Evolutionary conservation across 2,888 invertebrate genomes (phyloP), one percentile per base, ranked within the genome.

Genomic region (Lasiommata megera): DNA sequence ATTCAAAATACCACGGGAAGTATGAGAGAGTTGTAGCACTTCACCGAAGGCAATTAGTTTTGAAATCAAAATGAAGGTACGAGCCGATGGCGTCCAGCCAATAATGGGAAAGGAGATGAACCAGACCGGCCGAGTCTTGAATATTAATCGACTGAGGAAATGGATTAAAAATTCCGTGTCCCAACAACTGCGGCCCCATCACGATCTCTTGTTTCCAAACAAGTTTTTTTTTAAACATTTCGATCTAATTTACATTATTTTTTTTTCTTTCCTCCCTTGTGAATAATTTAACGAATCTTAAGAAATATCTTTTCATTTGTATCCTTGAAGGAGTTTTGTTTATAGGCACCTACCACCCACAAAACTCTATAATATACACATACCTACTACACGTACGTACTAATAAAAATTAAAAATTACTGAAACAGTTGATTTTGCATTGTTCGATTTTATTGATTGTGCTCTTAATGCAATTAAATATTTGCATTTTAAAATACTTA

Each of bases 141-240:
- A 91, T 91, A 91, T 91, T 91, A 91, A 91, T 91, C 86, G 86
- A 80, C 88, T 76, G 71, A 75, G 91, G 90, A 91, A 90, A 91
- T 90, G 88, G 91, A 91, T 91, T 91, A 91, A 91, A 89, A 89
- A 89, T 87, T 88, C 89, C 83, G 76, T 87, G 88, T 88, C 79
- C 71, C 73, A 61, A 82, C 84, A 78, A 81, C 82, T 74, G 76
- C 73, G 77, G 74, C 73, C 77, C 74, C 74, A 70, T 74, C 81
- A 74, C 84, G 80, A 84, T 83, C 81, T 79, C 80, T 82, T 76
- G 83, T 86, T 85, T 80, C 72, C 77, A 84, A 90, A 88, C 88
- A 88, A 88, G 83, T 89, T 89, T 71, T 88, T 88, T 88, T 46
- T 29, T 7, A 77, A 85, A 84, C 80, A 81, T 81, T 79, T 72